A percentile compares a stretch with the other conserved stretches of the same genome.
These are phyloP conservation scores for Notarius quadriscutis DNA, from an alignment of 2,113 vertebrate species.

Conservation along the genomic window DNA sequence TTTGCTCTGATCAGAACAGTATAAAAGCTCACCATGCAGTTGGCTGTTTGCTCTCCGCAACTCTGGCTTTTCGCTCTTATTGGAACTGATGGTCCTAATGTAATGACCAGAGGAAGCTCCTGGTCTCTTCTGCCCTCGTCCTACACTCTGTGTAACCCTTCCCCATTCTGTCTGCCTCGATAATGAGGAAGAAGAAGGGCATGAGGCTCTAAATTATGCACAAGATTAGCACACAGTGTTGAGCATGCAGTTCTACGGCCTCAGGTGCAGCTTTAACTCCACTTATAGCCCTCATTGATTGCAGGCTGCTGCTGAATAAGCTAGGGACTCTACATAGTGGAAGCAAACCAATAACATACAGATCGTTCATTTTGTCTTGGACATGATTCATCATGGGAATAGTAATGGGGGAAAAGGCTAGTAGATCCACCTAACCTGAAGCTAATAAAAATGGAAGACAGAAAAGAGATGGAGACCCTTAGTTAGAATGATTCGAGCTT, in stretches of 20 bases:
- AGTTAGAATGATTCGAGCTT: slow-evolving; percentile 40
- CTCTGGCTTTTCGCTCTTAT: background rate
- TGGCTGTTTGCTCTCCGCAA: background rate
- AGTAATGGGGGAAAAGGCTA: slow-evolving; percentile 35
- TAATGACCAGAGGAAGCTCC: slow-evolving; percentile 7
- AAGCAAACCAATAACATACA: slow-evolving; percentile 66
- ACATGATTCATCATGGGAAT: slow-evolving; percentile 13
- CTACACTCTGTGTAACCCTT: background rate
- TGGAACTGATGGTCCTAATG: slow-evolving; percentile 33
- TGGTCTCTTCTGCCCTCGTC: background rate
- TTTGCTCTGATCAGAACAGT: slow-evolving; percentile 1
- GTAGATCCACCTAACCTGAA: slow-evolving; percentile 13
- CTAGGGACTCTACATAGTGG: slow-evolving; percentile 66
- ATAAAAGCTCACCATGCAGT: slow-evolving; percentile 32
- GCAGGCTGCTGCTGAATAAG: slow-evolving; percentile 77
- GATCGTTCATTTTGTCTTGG: slow-evolving; percentile 68
- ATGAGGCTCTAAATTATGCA: slow-evolving; percentile 67
- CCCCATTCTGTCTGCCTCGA: slow-evolving; percentile 20
- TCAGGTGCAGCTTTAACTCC: slow-evolving; percentile 74
- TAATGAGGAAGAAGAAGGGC: slow-evolving; percentile 34
- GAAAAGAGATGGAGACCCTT: background rate
- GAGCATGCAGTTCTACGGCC: slow-evolving; percentile 68
- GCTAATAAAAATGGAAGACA: slow-evolving; percentile 2
- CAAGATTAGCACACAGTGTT: slow-evolving; percentile 58
- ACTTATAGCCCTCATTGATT: slow-evolving; percentile 77